Conservation (phyloP, 2,888 invertebrate genomes). For the Drosophila austrosaltans region DNA sequence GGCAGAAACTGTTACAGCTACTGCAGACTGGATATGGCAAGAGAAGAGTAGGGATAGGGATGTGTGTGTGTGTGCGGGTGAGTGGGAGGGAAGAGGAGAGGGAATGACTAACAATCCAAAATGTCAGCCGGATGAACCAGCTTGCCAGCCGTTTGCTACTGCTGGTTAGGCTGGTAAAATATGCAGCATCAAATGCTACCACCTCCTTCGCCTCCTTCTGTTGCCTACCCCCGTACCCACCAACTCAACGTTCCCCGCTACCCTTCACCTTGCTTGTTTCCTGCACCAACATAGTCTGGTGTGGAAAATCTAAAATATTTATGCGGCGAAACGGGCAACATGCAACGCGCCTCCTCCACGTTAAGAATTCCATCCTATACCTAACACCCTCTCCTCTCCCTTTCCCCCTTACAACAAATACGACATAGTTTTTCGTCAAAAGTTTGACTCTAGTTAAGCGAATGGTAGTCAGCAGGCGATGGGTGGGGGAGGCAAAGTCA, state of each 20-base stretch:
- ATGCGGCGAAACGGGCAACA: constrained; percentile 64
- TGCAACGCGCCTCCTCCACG: constrained; percentile 42
- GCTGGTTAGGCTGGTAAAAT: constrained; percentile 65
- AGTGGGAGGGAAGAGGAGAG: not conserved
- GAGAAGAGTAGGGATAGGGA: not conserved
- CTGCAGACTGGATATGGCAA: not conserved
- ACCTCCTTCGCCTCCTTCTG: not conserved
- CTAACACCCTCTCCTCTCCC: constrained; percentile 15
- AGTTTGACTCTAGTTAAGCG: constrained; percentile 35
- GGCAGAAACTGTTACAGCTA: constrained; percentile 27
- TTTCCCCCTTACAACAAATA: not conserved
- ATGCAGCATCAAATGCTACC: constrained; percentile 55
- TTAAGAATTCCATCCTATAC: not conserved
- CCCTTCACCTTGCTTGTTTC: constrained; percentile 14
- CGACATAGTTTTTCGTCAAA: constrained; percentile 58
- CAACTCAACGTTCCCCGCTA: not conserved
- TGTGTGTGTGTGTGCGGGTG: not conserved
- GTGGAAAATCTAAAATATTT: constrained; percentile 73
- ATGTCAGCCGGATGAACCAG: constrained; percentile 71
- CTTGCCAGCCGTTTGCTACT: constrained; percentile 47
- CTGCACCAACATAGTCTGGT: constrained; percentile 35
- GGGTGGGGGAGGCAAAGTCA: constrained; percentile 27
- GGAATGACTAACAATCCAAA: constrained; percentile 43
- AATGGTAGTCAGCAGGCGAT: not conserved
- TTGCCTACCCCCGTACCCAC: not conserved